Conservation (phyloP, 2,888 invertebrate genomes). For the Lamproptera curius region DNA sequence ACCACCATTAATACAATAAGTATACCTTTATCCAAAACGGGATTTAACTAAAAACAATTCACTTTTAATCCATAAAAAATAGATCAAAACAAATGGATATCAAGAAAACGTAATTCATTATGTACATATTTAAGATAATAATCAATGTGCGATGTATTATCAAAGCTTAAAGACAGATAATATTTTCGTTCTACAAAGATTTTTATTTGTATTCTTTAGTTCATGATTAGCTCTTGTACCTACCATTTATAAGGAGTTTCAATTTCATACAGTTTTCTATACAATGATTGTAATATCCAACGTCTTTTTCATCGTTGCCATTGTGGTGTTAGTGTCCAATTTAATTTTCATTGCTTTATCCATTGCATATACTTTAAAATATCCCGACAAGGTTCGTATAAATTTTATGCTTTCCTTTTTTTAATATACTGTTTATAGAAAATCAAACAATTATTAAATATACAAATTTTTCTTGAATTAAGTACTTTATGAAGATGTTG, state of each 20-base stretch:
- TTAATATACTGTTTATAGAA: too few relatives aligned
- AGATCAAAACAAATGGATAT: too few relatives aligned
- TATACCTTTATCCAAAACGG: too few relatives aligned
- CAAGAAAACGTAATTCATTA: too few relatives aligned
- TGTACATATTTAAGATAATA: conserved; percentile 15
- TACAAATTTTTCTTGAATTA: too few relatives aligned
- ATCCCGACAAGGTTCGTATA: conserved; percentile 4
- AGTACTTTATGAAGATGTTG: neutral
- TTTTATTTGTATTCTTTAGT: conserved; percentile 1
- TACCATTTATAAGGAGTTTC: neutral
- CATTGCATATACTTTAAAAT: conserved; percentile 9
- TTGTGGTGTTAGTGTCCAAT: conserved; percentile 7
- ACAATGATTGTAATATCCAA: conserved; percentile 8
- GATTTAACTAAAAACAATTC: too few relatives aligned
- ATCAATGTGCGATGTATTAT: conserved; percentile 7
- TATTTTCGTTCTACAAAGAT: neutral
- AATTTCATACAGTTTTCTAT: neutral
- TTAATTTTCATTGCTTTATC: conserved; percentile 10
- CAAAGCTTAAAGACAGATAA: conserved; percentile 11
- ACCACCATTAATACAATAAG: too few relatives aligned
- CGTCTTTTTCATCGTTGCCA: conserved; percentile 7
- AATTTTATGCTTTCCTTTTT: neutral
- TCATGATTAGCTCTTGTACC: neutral
- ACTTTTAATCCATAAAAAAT: too few relatives aligned
- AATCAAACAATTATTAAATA: too few relatives aligned